Evolutionary conservation across 2,888 invertebrate species (phyloP), one percentile per base, ranked within the genome.

Genomic region (Agriotes lineatus): DNA sequence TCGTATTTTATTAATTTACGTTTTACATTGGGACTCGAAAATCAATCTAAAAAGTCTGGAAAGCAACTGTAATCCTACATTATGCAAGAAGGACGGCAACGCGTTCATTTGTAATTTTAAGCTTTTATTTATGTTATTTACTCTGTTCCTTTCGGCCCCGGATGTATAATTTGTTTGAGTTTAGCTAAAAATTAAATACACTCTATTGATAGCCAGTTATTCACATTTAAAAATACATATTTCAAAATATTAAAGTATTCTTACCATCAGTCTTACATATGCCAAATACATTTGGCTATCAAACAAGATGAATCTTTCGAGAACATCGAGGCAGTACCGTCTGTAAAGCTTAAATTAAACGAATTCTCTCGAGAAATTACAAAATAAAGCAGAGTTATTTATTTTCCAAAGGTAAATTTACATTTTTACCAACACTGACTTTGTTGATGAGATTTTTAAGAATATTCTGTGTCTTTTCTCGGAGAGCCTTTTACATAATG

Each of bases 91-190:
- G 42, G 42, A 57, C 39, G 42, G 33, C 18, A 60, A 18, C 19
- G 45, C 45, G 30, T 9, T 19, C 12, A 59, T 59, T 59, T 59
- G 59, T 48, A 60, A 60, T 60, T 60, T 45, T 45, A 60, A 60
- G 45, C 12, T 12, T 22, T 12, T 20, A n/a, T 48, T 44, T 60
- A 48, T 39, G 42, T 60, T 48, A 30, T 60, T 30, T 45, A 35
- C 48, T 14, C 1, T 5, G 7, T 5, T n/a, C 18, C 37, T 35
- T 33, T 18, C 20, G 9, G n/a, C n/a, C 5, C 3, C 12, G 14
- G 12, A 39, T 10, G n/a, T n/a, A n/a, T n/a, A n/a, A n/a, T n/a
- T n/a, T n/a, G n/a, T n/a, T n/a, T n/a, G n/a, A n/a, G n/a, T n/a
- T n/a, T n/a, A n/a, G n/a, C n/a, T n/a, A n/a, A n/a, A n/a, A n/a